Evolutionary conservation across 2,797 vertebrate species (phyloP).

Genomic region (Paedocypris micromegethes): DNA sequence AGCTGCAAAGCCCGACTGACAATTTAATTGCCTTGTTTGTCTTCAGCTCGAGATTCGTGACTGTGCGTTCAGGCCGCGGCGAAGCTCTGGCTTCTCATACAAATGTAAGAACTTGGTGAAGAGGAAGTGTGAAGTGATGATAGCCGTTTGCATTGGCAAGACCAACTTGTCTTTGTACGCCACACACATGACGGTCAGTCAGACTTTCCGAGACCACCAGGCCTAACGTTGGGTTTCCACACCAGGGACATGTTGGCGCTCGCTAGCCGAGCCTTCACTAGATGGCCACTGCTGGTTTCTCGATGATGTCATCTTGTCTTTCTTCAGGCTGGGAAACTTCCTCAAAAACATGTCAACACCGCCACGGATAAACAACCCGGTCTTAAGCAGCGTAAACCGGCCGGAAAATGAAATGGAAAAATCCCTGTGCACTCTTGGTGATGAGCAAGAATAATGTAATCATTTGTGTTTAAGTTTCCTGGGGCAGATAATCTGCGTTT

Average conservation of each 20-base stretch:
- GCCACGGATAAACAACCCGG: slow-evolving; percentile 2
- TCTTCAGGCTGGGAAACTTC: slow-evolving; percentile 12
- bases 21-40: slow-evolving; percentile 4
- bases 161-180: neutral
- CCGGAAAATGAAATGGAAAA: slow-evolving; percentile 46
- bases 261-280: neutral
- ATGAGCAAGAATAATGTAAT: slow-evolving; percentile 53
- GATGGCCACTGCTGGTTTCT: neutral
- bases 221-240: neutral
- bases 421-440: slow-evolving; percentile 19
- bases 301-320: slow-evolving; percentile 12
- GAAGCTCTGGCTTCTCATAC: neutral
- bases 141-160: neutral
- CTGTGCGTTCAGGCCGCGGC: no score
- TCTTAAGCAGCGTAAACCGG: neutral
- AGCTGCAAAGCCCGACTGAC: slow-evolving; percentile 2
- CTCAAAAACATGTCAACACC: slow-evolving; percentile 29
- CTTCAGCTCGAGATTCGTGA: no score
- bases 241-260: neutral
- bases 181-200: slow-evolving; percentile 8
- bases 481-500: slow-evolving; percentile 58
- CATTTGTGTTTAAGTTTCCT: slow-evolving; percentile 57
- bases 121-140: neutral
- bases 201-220: no score
- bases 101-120: neutral